Evolutionary conservation across 2,888 invertebrate genomes (phyloP).

Genomic region (Incurvaria masculella): DNA sequence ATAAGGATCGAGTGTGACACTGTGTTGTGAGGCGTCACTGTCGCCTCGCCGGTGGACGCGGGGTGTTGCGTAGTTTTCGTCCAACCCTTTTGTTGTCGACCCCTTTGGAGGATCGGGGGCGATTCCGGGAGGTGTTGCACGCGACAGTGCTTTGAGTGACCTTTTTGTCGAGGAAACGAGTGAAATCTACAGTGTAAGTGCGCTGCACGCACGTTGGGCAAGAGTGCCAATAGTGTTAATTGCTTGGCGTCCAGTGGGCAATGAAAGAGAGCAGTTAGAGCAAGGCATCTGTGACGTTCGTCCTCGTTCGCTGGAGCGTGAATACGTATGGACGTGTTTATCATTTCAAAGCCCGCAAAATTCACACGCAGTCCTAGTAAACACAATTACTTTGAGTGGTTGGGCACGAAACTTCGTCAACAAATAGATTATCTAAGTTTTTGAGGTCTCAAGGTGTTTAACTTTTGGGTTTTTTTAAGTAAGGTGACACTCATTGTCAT

Average conservation of each 20-base stretch:
- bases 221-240: neutral
- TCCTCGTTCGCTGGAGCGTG: neutral
- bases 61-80: neutral
- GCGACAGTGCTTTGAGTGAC: neutral
- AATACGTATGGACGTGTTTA: neutral
- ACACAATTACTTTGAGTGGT: too few relatives aligned
- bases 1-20: neutral
- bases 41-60: slow-evolving; percentile 14
- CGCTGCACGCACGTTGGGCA: neutral
- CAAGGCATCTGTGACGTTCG: neutral
- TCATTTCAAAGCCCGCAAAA: too few relatives aligned
- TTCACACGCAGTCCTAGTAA: too few relatives aligned
- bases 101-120: too few relatives aligned
- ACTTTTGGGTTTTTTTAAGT: too few relatives aligned
- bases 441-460: too few relatives aligned
- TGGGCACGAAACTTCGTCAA: too few relatives aligned
- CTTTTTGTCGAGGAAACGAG: neutral
- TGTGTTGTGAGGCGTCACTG: slow-evolving; percentile 4
- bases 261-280: neutral
- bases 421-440: too few relatives aligned
- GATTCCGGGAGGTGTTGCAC: too few relatives aligned
- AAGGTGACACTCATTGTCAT: too few relatives aligned
- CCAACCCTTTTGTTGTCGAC: neutral
- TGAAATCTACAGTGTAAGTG: neutral
- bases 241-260: neutral